Percentiles rank a stretch among this genome's conserved stretches.
Evolutionary conservation across 2,797 vertebrate genomes (phyloP).

Genomic region (Argentina silus): DNA sequence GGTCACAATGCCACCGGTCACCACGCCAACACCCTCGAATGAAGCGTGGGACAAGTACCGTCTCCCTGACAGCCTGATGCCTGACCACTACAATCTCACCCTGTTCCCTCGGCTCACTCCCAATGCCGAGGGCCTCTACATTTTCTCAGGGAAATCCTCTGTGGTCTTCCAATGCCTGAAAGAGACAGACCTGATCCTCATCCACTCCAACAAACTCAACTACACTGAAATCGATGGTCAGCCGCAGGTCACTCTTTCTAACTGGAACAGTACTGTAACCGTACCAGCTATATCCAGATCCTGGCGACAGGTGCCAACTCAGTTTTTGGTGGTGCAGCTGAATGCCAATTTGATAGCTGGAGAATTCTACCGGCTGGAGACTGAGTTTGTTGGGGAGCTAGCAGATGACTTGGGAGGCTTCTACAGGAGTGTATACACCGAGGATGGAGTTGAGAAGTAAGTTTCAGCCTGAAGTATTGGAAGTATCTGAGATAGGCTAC

Average conservation of each 20-base stretch:
- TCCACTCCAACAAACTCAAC: constrained; percentile 90
- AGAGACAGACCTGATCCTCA: constrained; percentile 84
- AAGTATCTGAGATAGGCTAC: no score
- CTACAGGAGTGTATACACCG: constrained; percentile 90
- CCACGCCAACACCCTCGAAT: constrained; percentile 53
- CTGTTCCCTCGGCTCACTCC: constrained; percentile 80
- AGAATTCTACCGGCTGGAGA: constrained; percentile 75
- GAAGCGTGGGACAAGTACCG: constrained; percentile 83
- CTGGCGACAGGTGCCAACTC: constrained; percentile 72
- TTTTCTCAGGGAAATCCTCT: constrained; percentile 82
- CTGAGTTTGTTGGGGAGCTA: constrained; percentile 82
- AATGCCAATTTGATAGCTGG: constrained; percentile 42
- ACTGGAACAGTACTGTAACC: neutral
- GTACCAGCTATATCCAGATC: constrained; percentile 57
- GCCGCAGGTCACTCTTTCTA: constrained; percentile 34
- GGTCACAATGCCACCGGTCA: constrained; percentile 19
- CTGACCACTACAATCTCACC: constrained; percentile 75
- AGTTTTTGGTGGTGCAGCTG: constrained; percentile 88
- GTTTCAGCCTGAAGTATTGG: constrained; percentile 35
- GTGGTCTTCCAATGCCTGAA: constrained; percentile 77
- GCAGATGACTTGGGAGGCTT: constrained; percentile 91
- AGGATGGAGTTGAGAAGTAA: constrained; percentile 70
- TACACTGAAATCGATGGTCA: constrained; percentile 42
- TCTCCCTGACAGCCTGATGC: constrained; percentile 78
- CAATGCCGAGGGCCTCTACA: constrained; percentile 52